Conservation (phyloP, 2,888 invertebrate species). For the Trichogramma dendrolimi region DNA sequence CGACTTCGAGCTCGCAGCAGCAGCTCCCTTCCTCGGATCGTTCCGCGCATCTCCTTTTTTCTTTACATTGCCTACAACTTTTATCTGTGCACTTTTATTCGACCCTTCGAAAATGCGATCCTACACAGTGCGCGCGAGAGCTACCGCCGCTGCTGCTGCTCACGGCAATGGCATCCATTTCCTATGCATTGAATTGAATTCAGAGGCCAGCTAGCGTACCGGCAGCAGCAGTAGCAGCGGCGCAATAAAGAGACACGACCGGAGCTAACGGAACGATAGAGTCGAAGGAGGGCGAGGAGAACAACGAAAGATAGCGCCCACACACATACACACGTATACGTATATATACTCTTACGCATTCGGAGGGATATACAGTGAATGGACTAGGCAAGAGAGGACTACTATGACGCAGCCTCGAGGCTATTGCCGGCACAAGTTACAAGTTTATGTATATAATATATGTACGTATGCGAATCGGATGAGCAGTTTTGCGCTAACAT, state of each 20-base stretch:
- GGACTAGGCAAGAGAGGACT: no score
- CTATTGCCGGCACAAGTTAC: no score
- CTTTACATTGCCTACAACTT: constrained; percentile 31
- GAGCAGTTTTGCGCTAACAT: no score
- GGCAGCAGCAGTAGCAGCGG: not conserved
- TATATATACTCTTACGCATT: no score
- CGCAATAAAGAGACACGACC: not conserved
- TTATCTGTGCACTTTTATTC: constrained; percentile 39
- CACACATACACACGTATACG: no score
- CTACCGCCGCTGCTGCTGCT: constrained; percentile 23
- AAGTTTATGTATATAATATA: no score
- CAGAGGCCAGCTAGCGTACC: constrained; percentile 23
- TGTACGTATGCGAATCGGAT: no score
- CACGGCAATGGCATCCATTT: constrained; percentile 34
- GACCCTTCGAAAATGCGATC: constrained; percentile 33
- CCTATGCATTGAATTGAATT: constrained; percentile 47
- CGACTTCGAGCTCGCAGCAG: no score
- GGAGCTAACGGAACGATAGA: not conserved
- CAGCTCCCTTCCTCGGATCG: no score
- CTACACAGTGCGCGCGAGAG: constrained; percentile 34
- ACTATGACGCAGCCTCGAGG: no score
- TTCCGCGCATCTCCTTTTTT: no score
- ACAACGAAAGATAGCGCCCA: constrained; percentile 33
- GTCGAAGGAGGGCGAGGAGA: constrained; percentile 19
- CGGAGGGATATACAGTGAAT: no score